These are phyloP conservation scores for Danio aesculapii DNA, from an alignment of 2,797 vertebrate genomes.

Conservation along the genomic window DNA sequence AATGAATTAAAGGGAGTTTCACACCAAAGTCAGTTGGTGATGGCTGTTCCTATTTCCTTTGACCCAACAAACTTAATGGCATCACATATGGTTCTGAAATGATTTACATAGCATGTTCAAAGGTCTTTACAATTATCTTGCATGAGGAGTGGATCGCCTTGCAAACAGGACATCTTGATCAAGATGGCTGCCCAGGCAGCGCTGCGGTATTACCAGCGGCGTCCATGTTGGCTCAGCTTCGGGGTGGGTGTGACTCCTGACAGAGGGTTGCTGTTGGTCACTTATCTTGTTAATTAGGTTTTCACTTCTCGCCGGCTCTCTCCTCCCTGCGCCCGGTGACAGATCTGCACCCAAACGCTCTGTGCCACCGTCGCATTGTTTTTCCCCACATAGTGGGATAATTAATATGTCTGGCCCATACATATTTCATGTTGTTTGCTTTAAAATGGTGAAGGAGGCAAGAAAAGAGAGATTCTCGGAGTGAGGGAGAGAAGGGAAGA, in stretches of 20 bases:
- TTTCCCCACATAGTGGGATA: conserved; percentile 76
- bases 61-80: neutral
- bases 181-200: conserved; percentile 52
- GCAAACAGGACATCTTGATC: conserved; percentile 47
- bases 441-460: conserved; percentile 69
- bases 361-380: conserved; percentile 45
- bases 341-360: conserved; percentile 70
- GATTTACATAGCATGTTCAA: conserved; percentile 11
- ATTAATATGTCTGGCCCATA: conserved; percentile 82
- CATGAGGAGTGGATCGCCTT: neutral
- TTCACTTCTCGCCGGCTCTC: conserved; percentile 58
- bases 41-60: neutral
- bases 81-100: neutral
- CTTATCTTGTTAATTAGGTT: conserved; percentile 73
- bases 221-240: conserved; percentile 53
- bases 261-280: conserved; percentile 67
- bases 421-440: conserved; percentile 84
- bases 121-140: conserved; percentile 4
- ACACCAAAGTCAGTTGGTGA: neutral
- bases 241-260: conserved; percentile 64
- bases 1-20: neutral
- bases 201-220: conserved; percentile 24
- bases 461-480: conserved; percentile 59
- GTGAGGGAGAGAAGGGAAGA: conserved; percentile 66
- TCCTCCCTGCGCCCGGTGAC: conserved; percentile 71